Evolutionary conservation across 2,888 invertebrate genomes (phyloP), one percentile per base, ranked within the genome.

Genomic region (Caradrina kadenii): DNA sequence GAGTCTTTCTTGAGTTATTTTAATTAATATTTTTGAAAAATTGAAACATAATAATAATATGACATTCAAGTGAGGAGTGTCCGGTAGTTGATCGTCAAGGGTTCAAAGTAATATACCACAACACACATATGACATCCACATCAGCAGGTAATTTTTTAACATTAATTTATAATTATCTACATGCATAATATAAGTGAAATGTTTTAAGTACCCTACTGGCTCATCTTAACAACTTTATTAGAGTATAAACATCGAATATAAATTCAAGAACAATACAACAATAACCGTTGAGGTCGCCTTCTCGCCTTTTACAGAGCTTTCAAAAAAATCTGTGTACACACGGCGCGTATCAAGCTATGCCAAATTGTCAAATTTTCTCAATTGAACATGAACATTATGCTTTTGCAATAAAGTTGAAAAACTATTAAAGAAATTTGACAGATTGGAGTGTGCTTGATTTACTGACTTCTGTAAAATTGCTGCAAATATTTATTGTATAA

Each of bases 181-280:
- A 21, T 15, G 22, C 21, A 7, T 45, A 49, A 54, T 50, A 17
- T 52, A 61, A 42, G 13, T 48, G 13, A 5, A 19, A 69, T 45
- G 19, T 7, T 53, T 17, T 45, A 11, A 8, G 17, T 50, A 42
- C 22, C 15, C 39, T 11, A 31, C n/a, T 22, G 55, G 15, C 17
- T 45, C 15, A 50, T 48, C 17, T 22, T 39, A 55, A 45, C 0
- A 49, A 53, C 2, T 58, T 53, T 52, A n/a, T 45, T 15, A 50
- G 13, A 73, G 21, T 73, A 48, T 11, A 62, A n/a, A 53, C 22
- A 61, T 61, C 8, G 6, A 61, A 26, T 56, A 61, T 11, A n/a
- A 53, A 73, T 31, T 35, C 17, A 59, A 35, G 17, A 21, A 55
- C 17, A 22, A 4, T n/a, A 49, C n/a, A 31, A 22, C 7, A 48